Evolutionary conservation across 2,888 invertebrate species (phyloP).

Genomic region (Timandra comae): DNA sequence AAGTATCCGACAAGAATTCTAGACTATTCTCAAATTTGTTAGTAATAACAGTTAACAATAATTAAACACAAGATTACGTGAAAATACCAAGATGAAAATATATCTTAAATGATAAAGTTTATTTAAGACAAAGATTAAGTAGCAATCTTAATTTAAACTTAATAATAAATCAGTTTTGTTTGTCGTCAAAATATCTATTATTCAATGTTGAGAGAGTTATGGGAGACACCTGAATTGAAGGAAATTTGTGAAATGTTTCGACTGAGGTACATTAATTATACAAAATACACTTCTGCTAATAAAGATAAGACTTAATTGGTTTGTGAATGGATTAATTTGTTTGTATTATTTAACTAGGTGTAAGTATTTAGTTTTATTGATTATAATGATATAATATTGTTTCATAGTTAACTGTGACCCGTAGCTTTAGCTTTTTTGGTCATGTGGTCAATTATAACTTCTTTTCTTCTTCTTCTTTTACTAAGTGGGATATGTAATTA

Average conservation of each 20-base stretch:
- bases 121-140: not conserved
- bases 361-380: too few species aligned
- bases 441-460: too few species aligned
- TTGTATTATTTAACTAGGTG: too few species aligned
- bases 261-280: conserved; percentile 4
- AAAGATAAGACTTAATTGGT: conserved; percentile 5
- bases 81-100: too few species aligned
- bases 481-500: too few species aligned
- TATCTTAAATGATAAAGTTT: too few species aligned
- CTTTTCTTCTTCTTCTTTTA: too few species aligned
- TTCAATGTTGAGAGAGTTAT: conserved; percentile 10
- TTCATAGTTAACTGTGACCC: too few species aligned
- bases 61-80: too few species aligned
- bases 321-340: not conserved
- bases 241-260: conserved; percentile 5
- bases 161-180: conserved; percentile 36
- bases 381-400: too few species aligned
- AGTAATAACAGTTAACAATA: conserved; percentile 2
- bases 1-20: not conserved
- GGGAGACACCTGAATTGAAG: conserved; percentile 4
- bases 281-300: conserved; percentile 6
- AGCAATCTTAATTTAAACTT: conserved; percentile 27
- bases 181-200: conserved; percentile 19
- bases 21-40: not conserved
- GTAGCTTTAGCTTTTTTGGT: too few species aligned